Percentiles rank a stretch among this genome's conserved stretches.
Conservation (phyloP, 2,797 vertebrate genomes). For the Scomberomorus guttatus region DNA sequence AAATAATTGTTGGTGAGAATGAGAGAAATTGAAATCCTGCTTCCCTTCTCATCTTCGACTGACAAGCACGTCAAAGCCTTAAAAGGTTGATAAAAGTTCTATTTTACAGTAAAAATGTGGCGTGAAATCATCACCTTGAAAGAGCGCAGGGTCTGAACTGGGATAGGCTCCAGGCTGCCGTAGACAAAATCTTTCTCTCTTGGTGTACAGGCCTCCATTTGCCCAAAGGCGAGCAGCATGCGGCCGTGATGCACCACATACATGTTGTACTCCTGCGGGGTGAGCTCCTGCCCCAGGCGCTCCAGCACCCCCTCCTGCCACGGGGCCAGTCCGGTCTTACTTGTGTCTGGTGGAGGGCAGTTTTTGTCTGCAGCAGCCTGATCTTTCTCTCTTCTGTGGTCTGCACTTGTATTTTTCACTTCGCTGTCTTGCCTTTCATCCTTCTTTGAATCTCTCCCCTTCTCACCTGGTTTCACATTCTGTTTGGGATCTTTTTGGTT, state of each 20-base stretch:
- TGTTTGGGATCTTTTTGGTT: constrained; percentile 37
- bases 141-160: constrained; percentile 90
- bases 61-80: background rate
- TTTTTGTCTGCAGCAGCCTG: background rate
- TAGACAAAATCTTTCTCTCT: constrained; percentile 95
- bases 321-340: constrained; percentile 86
- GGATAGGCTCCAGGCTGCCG: constrained; percentile 92
- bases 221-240: constrained; percentile 95
- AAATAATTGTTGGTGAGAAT: too few relatives aligned
- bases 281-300: constrained; percentile 89
- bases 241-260: constrained; percentile 93
- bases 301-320: constrained; percentile 95
- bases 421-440: background rate
- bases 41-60: too few relatives aligned
- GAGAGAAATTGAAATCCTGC: too few relatives aligned
- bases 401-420: background rate
- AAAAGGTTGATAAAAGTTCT: background rate
- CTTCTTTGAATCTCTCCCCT: background rate
- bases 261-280: constrained; percentile 92
- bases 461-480: constrained; percentile 3
- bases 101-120: constrained; percentile 55
- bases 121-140: constrained; percentile 90
- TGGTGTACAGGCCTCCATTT: constrained; percentile 92
- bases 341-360: constrained; percentile 31
- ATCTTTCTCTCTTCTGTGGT: constrained; percentile 24